Evolutionary conservation across 1,140 invertebrate species (phyloP).

Genomic region (Tetraneura akinire): DNA sequence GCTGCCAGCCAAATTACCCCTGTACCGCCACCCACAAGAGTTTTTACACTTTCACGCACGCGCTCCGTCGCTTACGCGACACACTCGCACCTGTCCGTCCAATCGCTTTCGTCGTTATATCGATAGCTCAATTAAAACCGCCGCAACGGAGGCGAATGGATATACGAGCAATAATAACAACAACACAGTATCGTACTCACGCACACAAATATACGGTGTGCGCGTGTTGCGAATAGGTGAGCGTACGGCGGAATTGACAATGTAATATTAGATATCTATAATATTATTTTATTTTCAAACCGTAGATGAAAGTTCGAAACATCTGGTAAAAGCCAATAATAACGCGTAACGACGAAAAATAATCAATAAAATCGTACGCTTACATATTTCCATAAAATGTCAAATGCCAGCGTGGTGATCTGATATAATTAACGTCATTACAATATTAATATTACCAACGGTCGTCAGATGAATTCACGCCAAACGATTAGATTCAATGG

Average conservation of each 20-base stretch:
- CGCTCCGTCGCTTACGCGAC: neutral
- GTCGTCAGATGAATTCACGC: no score
- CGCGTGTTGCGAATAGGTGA: no score
- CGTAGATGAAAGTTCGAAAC: neutral
- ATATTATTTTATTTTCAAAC: no score
- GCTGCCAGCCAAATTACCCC: constrained; percentile 51
- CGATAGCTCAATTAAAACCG: constrained; percentile 48
- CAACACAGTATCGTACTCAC: neutral
- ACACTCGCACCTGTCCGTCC: constrained; percentile 42
- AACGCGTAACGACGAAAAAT: neutral
- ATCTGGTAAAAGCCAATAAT: neutral
- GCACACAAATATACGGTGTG: no score
- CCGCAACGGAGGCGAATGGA: neutral
- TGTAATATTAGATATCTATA: no score
- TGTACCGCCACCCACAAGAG: neutral
- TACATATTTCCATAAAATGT: no score
- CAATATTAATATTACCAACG: no score
- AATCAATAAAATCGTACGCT: neutral
- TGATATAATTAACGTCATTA: no score
- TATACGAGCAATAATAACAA: neutral
- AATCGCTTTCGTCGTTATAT: constrained; percentile 36
- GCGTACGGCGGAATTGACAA: no score
- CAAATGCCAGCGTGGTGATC: no score
- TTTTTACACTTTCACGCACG: neutral
- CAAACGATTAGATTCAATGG: no score